phyloP scores from a whole-genome alignment of 1,140 invertebrate genomes.

The Drosophila mojavensis region DNA sequence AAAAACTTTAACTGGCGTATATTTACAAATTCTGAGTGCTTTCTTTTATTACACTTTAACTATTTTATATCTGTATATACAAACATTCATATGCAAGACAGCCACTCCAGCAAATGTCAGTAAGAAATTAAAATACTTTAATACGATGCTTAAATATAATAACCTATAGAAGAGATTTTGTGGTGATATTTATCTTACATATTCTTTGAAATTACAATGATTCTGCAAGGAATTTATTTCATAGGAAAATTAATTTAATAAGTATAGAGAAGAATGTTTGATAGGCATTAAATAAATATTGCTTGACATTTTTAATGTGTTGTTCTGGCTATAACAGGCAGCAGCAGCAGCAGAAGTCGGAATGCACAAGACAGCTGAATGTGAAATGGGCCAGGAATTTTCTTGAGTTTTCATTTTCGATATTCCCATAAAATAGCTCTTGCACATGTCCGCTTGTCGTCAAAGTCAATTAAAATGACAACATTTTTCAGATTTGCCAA shows the following conservation, averaged over 20 bases:
- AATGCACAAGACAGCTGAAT: conserved; percentile 7
- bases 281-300: conserved; percentile 14
- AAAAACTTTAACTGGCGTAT: conserved; percentile 15
- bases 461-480: conserved; percentile 59
- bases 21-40: conserved; percentile 13
- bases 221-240: too few relatives aligned
- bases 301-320: conserved; percentile 8
- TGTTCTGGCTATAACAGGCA: conserved; percentile 14
- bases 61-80: not conserved
- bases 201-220: too few relatives aligned
- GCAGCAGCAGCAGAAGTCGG: conserved; percentile 2
- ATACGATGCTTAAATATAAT: too few relatives aligned
- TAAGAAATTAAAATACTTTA: too few relatives aligned
- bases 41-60: not conserved
- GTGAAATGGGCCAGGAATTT: conserved; percentile 31
- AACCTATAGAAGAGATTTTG: too few relatives aligned
- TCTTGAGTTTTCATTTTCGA: conserved; percentile 15
- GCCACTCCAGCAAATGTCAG: too few relatives aligned
- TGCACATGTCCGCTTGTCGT: conserved; percentile 34
- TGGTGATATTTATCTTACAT: too few relatives aligned
- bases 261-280: too few relatives aligned
- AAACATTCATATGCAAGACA: too few relatives aligned
- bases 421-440: conserved; percentile 2
- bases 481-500: conserved; percentile 26
- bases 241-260: not conserved